Evolutionary conservation across 1,140 invertebrate genomes (phyloP), one percentile per base, ranked within the genome.

Genomic region (Rhizoglyphus robini): DNA sequence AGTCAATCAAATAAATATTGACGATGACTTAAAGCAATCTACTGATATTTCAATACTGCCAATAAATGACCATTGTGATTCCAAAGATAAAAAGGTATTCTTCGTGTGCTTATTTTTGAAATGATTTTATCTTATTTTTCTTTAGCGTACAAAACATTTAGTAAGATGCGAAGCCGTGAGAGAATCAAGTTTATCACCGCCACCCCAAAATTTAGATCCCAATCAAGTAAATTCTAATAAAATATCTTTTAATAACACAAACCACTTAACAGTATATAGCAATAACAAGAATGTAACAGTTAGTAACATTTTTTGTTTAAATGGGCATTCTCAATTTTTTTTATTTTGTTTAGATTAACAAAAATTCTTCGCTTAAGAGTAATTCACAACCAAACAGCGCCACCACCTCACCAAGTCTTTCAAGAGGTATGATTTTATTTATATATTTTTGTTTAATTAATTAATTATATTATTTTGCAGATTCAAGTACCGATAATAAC

Each of bases 401-500:
- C 69, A 80, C 80, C 65, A 79, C 76, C 47, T 82, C 81, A 8
- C 81, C 83, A 20, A 80, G 79, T 63, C 75, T 84, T 41, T 84
- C 83, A 20, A 77, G 83, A 80, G 82, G 82, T 68, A 4, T 57
- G 64, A n/a, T 2, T n/a, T 47, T 2, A 11, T 3, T 48, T 68
- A 5, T 4, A 20, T 48, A 20, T 3, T n/a, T 38, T 27, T 34
- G 4, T 4, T 34, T 15, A 36, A 29, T 65, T 48, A 8, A 36
- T 15, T 65, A 67, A 62, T 66, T 47, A 60, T 3, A 65, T 27
- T 69, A 67, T 48, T 57, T 65, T 63, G 41, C 71, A 80, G 80
- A 81, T 71, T 90, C 87, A 65, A 90, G 86, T 75, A 83, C 83
- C 30, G 90, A 94, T 68, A 83, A 85, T 65, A 81, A 80, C 66